Conservation (phyloP, 2,888 invertebrate species). For the Orthonevra nobilis region DNA sequence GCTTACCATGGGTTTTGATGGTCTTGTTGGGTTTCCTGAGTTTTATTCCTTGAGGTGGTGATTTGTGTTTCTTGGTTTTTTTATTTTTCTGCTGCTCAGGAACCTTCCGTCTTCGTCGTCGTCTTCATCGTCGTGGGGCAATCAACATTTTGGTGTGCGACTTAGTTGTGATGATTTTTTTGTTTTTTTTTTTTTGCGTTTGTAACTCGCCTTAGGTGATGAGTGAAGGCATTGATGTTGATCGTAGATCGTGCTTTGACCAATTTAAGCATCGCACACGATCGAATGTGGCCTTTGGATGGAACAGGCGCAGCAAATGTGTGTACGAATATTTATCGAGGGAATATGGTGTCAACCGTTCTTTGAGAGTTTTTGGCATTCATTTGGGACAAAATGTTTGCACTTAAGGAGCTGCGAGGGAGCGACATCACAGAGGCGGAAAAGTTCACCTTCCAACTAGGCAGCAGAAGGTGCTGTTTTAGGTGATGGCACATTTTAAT, state of each 20-base stretch:
- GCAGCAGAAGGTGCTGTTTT: too few relatives aligned
- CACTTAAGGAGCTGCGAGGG: too few relatives aligned
- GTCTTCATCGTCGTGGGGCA: constrained; percentile 52
- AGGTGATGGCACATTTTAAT: too few relatives aligned
- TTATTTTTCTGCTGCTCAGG: not conserved
- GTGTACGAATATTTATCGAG: too few relatives aligned
- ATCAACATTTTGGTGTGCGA: constrained; percentile 33
- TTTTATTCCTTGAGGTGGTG: constrained; percentile 45
- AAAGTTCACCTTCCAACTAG: too few relatives aligned
- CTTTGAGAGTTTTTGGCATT: too few relatives aligned
- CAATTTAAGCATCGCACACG: constrained; percentile 62
- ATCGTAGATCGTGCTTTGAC: constrained; percentile 60
- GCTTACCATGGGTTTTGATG: constrained; percentile 17
- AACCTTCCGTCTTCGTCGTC: constrained; percentile 15
- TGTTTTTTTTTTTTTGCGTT: not conserved
- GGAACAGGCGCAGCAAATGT: too few relatives aligned
- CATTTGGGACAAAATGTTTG: too few relatives aligned
- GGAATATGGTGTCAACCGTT: too few relatives aligned
- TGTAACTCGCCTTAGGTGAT: constrained; percentile 44
- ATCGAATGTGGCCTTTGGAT: constrained; percentile 13
- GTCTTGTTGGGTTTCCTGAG: constrained; percentile 31
- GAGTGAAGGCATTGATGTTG: constrained; percentile 45
- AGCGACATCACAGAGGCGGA: too few relatives aligned
- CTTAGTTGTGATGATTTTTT: constrained; percentile 2
- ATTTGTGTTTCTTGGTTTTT: constrained; percentile 11